Percentiles rank a stretch among this genome's conserved stretches.
Conservation (phyloP, 2,888 invertebrate species). For the Drosophila kokeensis region DNA sequence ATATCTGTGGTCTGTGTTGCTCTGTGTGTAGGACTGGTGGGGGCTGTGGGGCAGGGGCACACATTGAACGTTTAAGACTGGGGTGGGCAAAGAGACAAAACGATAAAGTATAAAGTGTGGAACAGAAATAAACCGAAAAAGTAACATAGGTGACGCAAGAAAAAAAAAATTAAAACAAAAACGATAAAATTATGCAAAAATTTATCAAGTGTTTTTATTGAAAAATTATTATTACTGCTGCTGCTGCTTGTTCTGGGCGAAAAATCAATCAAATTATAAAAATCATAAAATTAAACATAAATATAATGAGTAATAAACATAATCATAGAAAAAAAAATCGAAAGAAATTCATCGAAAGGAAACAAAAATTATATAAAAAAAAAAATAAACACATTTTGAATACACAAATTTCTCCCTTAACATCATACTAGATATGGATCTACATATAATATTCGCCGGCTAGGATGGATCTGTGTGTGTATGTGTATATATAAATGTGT, state of each 20-base stretch:
- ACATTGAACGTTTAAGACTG: constrained; percentile 24
- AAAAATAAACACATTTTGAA: constrained; percentile 34
- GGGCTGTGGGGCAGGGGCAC: not conserved
- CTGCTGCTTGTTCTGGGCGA: constrained; percentile 38
- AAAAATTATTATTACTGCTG: constrained; percentile 44
- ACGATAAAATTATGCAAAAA: constrained; percentile 58
- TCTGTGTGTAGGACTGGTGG: not conserved
- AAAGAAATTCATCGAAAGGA: constrained; percentile 28
- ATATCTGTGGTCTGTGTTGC: constrained; percentile 3
- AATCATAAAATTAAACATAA: constrained; percentile 71
- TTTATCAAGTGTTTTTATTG: constrained; percentile 67
- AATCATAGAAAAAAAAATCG: constrained; percentile 48
- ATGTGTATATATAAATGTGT: constrained; percentile 8
- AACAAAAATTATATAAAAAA: constrained; percentile 37
- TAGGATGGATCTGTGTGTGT: constrained; percentile 10
- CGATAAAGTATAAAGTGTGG: constrained; percentile 22
- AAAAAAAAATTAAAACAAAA: constrained; percentile 58
- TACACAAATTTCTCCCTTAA: constrained; percentile 34
- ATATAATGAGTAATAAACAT: constrained; percentile 63
- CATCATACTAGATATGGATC: constrained; percentile 33
- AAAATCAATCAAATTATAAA: constrained; percentile 61
- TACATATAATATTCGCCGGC: constrained; percentile 32
- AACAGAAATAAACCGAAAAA: constrained; percentile 39
- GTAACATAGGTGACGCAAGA: constrained; percentile 27
- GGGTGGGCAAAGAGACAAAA: constrained; percentile 2